Conservation (phyloP, 37 sponge, comb jelly and placozoan genomes). For the Cladorhizidae sp. region DNA sequence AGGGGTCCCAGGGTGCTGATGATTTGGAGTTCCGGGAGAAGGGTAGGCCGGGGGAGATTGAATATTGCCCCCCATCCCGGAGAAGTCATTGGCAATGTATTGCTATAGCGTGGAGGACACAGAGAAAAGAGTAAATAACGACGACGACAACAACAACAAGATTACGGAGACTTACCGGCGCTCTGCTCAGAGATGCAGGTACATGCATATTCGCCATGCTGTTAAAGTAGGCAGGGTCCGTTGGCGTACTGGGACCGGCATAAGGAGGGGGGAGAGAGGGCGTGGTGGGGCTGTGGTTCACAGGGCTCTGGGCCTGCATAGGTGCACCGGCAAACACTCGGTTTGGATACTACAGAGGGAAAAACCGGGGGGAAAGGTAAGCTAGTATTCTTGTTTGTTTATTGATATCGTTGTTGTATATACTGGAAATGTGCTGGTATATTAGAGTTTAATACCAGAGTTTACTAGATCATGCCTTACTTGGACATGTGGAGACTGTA, state of each 20-base stretch:
- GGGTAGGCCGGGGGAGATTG: constrained; percentile 36
- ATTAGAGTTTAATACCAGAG: neutral
- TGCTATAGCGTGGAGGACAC: neutral
- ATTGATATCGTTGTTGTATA: too few species aligned
- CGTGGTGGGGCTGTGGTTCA: constrained; percentile 29
- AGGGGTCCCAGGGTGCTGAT: constrained; percentile 2
- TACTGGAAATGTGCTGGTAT: too few species aligned
- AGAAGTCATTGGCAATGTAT: constrained; percentile 11
- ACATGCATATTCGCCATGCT: constrained; percentile 27
- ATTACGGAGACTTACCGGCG: neutral
- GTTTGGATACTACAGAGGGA: neutral
- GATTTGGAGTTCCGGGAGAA: constrained; percentile 11
- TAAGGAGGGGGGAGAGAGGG: constrained; percentile 59
- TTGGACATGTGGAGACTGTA: constrained; percentile 33
- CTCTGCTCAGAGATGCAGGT: constrained; percentile 17
- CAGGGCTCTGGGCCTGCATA: constrained; percentile 44
- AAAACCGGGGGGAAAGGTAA: neutral
- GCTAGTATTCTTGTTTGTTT: too few species aligned
- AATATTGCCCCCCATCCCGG: constrained; percentile 12
- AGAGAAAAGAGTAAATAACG: too few species aligned
- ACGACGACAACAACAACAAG: neutral
- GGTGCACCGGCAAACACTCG: constrained; percentile 11
- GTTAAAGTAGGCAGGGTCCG: constrained; percentile 40
- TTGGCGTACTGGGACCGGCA: constrained; percentile 38
- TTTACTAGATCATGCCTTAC: neutral